Percentiles rank a stretch among this genome's conserved stretches.
Conservation (phyloP, 2,113 vertebrate species). For the Plotosus lineatus region DNA sequence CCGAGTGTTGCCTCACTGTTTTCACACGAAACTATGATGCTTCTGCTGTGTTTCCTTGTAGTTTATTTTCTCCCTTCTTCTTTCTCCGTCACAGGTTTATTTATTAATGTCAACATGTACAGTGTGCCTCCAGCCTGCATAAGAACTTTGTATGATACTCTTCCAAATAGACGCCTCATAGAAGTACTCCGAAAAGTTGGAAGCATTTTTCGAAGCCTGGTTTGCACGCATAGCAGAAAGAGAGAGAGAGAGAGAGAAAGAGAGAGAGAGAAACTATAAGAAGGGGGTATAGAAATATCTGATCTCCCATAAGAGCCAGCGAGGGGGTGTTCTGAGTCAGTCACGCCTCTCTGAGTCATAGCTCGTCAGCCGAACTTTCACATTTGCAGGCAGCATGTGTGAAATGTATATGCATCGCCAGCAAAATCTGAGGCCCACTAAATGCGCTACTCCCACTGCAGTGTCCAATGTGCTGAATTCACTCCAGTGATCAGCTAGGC, state of each 20-base stretch:
- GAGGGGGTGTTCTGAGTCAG: conserved; percentile 41
- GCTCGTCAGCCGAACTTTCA: conserved; percentile 19
- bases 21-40: not conserved
- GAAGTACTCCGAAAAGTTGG: not conserved
- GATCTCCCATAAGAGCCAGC: conserved; percentile 16
- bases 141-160: not conserved
- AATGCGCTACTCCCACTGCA: conserved; percentile 8
- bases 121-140: conserved; percentile 12
- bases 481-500: not conserved
- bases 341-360: conserved; percentile 34
- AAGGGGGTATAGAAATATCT: conserved; percentile 17
- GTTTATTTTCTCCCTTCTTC: not conserved
- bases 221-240: not conserved
- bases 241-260: not conserved
- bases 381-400: not conserved
- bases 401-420: conserved; percentile 25
- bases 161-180: not conserved
- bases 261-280: not conserved
- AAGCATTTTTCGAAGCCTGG: not conserved
- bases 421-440: conserved; percentile 1
- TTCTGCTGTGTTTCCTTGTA: not conserved
- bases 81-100: not conserved
- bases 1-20: not conserved
- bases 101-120: conserved; percentile 3
- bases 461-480: not conserved